These are phyloP conservation scores for Callosobruchus maculatus DNA, from an alignment of 2,888 invertebrate genomes.

Conservation along the genomic window DNA sequence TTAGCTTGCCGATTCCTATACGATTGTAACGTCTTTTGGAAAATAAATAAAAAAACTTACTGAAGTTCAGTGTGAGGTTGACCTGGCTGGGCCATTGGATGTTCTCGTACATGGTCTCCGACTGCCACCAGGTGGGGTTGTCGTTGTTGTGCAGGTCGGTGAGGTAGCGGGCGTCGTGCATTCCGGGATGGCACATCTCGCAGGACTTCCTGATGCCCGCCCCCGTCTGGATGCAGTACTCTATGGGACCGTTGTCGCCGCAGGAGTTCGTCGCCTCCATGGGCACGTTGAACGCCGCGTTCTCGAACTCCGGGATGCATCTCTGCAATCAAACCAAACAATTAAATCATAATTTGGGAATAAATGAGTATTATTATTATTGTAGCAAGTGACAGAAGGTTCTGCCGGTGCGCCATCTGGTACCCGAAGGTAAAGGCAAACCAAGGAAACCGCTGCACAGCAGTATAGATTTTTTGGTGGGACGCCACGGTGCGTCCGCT, in stretches of 20 bases:
- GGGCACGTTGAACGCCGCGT: constrained; percentile 85
- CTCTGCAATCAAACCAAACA: constrained; percentile 67
- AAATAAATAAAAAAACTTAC: constrained; percentile 32
- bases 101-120: constrained; percentile 94
- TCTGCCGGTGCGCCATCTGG: too few species aligned
- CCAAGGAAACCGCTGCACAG: too few species aligned
- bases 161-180: constrained; percentile 71
- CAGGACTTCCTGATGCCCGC: constrained; percentile 66
- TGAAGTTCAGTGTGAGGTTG: constrained; percentile 59
- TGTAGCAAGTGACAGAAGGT: too few species aligned
- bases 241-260: constrained; percentile 73
- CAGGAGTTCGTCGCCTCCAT: constrained; percentile 97
- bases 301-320: constrained; percentile 95
- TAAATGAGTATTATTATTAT: too few species aligned
- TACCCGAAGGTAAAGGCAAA: too few species aligned
- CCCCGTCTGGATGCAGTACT: constrained; percentile 92
- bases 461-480: too few species aligned
- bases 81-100: constrained; percentile 89
- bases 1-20: too few species aligned
- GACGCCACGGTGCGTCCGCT: too few species aligned
- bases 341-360: too few species aligned
- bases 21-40: too few species aligned
- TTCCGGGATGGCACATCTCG: constrained; percentile 68
- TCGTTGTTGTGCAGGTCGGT: constrained; percentile 91
- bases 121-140: constrained; percentile 96